Base-by-base conservation (phyloP, 2,888 invertebrate genomes). In the Elegia similella region DNA sequence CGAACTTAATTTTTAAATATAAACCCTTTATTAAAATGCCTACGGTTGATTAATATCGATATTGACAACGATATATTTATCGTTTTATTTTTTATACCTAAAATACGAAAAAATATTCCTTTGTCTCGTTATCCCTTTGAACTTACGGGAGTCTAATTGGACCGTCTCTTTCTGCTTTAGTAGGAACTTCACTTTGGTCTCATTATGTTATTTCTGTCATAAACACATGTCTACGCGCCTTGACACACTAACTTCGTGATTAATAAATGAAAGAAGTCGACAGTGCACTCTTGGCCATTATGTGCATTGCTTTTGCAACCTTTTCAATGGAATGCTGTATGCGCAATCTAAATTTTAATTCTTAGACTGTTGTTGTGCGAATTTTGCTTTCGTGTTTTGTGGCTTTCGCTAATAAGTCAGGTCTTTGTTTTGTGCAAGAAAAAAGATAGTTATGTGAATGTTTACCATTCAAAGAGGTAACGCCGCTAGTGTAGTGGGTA, bases 251-350 rank as follows among this genome's bases (percentile, higher is more conserved):
- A 34, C 50, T 34, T 13, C 16, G 32, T 50, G 50, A 50, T 32
- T 50, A 50, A 34, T 46, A 50, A 50, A 50, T 50, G 50, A 50
- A 50, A 50, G 50, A 50, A 50, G 50, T 50, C 50, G 34, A 34
- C 50, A 50, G 34, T 34, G 50, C 50, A 50, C 10, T 34, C 34
- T 38, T 10, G 12, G 34, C 13, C 50, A 34, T 50, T 50, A 50
- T 50, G 50, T 6, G 16, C 16, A 34, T 50, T 50, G 47, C 23
- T 15, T 3, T 43, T 43, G 46, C 50, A 38, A 50, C 50, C 34
- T 50, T 50, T 50, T 32, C 34, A 34, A 16, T 34, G 50, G 34
- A 34, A 50, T 50, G 50, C 50, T 50, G 50, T 34, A 34, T 34
- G 50, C 30, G 38, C 50, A 34, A 50, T 34, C 50, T 50, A 16